Base-by-base conservation (phyloP, 2,888 invertebrate genomes). In the Hypomecis punctinalis region DNA sequence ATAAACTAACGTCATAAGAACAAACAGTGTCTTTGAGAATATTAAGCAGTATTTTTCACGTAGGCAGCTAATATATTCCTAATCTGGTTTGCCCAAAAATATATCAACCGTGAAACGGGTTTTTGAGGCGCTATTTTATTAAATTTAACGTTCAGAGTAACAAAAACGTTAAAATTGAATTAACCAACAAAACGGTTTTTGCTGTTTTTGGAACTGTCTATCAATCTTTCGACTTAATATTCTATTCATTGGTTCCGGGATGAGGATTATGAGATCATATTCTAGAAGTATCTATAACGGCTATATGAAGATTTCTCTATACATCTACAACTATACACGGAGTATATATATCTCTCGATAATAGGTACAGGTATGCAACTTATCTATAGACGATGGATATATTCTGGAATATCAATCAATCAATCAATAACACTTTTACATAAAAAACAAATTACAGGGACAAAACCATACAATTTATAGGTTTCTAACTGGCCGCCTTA, bases 21-120 rank as follows among this genome's bases (percentile, higher is more conserved):
- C 47, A 47, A 33, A 46, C 6, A 53, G 35, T 49, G 43, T 54
- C 51, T 60, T 51, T 67, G 62, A 42, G 49, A 49, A 51, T 60
- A 45, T 46, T 43, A 45, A 61, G 56, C 52, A 57, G 43, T 48
- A 39, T 63, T 57, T 58, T 59, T 55, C 9, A 46, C 35, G 61
- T 61, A 42, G 61, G 60, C 36, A n/a, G 47, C 45, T 66, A 66
- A 61, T 61, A 43, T 66, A 61, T 58, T 61, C 61, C 39, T 39
- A 57, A 66, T 66, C 61, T 53, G 9, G 65, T 66, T 49, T 66
- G 39, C 52, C 43, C 53, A 61, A 53, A 58, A 66, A 61, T 53
- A 61, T 48, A 61, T 57, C 65, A 57, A 49, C 33, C 23, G 4
- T 11, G 36, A 48, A 66, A 57, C 65, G 13, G 33, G 64, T 66